Percentiles rank a stretch among this genome's conserved stretches.
Conservation (phyloP, 2,888 invertebrate genomes). For the Pilophorus perplexus region DNA sequence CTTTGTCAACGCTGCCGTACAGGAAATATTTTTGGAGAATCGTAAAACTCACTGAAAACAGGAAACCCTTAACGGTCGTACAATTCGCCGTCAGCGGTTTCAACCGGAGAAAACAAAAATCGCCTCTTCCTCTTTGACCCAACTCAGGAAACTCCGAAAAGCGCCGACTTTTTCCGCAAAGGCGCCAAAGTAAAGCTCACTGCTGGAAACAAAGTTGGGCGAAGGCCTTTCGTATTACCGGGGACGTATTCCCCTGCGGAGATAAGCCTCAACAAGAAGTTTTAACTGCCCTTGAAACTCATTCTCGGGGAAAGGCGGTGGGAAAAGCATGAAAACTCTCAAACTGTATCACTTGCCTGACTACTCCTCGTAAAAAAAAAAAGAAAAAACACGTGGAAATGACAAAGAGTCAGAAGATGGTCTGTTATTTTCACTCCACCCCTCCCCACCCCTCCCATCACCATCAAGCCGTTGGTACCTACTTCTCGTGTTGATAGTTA, state of each 20-base stretch:
- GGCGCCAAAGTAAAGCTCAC: constrained; percentile 14
- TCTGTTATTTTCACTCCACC: not conserved
- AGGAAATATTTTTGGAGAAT: no score
- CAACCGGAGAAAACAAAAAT: not conserved
- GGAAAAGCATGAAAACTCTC: constrained; percentile 14
- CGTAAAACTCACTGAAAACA: no score
- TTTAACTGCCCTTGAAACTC: constrained; percentile 24
- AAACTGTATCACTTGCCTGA: constrained; percentile 12
- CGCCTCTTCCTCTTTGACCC: not conserved
- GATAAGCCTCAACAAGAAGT: constrained; percentile 10
- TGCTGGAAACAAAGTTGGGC: constrained; percentile 5
- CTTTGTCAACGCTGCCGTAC: no score
- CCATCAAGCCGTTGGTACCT: no score
- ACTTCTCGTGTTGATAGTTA: not conserved
- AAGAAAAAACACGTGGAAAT: not conserved
- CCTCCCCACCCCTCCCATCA: no score
- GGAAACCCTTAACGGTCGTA: no score
- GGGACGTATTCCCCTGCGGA: constrained; percentile 13
- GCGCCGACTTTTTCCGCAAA: no score
- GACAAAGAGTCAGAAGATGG: not conserved
- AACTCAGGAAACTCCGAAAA: no score
- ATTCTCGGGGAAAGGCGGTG: no score
- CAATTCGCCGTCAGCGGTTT: not conserved
- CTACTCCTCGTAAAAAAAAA: constrained; percentile 1
- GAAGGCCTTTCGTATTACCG: constrained; percentile 15